Evolutionary conservation across 2,888 invertebrate species (phyloP).

Genomic region (Electrophaes corylata): DNA sequence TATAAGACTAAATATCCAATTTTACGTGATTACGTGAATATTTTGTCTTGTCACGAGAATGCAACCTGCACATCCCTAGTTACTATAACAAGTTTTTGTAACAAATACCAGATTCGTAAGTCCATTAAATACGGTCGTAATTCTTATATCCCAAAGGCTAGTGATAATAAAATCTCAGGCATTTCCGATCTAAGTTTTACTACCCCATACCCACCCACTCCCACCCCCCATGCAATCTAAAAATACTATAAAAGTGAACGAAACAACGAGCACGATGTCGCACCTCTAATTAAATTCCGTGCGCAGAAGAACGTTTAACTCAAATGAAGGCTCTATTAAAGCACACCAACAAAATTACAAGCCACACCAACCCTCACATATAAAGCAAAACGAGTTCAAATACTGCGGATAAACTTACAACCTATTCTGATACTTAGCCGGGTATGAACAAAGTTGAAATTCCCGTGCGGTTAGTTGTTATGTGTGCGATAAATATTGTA

Average conservation of each 20-base stretch:
- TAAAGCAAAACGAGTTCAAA: conserved; percentile 38
- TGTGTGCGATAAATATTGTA: conserved; percentile 39
- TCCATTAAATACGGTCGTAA: too few relatives aligned
- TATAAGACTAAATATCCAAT: too few relatives aligned
- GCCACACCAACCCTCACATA: conserved; percentile 32
- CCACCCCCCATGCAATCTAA: background rate
- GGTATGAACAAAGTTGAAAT: conserved; percentile 4
- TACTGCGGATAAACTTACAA: background rate
- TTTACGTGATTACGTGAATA: too few relatives aligned
- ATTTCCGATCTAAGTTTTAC: conserved; percentile 3
- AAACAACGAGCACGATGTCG: conserved; percentile 12
- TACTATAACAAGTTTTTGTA: too few relatives aligned
- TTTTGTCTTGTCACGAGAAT: too few relatives aligned
- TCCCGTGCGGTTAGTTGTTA: conserved; percentile 29
- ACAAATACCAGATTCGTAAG: too few relatives aligned
- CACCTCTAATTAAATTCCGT: conserved; percentile 35
- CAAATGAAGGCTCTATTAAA: conserved; percentile 55
- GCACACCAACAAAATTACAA: conserved; percentile 49
- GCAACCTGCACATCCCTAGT: too few relatives aligned
- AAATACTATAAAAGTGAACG: conserved; percentile 12
- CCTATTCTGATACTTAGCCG: background rate
- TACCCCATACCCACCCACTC: background rate
- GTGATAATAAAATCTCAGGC: background rate
- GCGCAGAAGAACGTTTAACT: conserved; percentile 37
- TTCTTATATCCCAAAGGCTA: too few relatives aligned